phyloP scores from a whole-genome alignment of 2,797 vertebrate species.

The Tenualosa ilisha region DNA sequence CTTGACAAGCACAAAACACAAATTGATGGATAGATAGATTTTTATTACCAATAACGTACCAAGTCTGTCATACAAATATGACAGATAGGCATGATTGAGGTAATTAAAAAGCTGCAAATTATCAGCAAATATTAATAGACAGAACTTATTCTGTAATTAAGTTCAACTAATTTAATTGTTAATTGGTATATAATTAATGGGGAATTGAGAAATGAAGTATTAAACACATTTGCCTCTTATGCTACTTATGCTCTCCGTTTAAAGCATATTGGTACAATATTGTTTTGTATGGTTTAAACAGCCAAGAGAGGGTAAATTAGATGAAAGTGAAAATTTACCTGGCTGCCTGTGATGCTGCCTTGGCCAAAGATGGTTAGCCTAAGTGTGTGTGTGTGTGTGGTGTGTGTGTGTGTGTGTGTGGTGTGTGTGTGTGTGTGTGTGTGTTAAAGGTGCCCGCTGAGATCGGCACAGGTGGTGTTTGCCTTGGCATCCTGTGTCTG shows the following conservation, averaged over 20 bases:
- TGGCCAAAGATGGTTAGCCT: not conserved
- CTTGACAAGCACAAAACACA: too few species aligned
- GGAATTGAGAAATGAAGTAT: too few species aligned
- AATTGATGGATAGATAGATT: slow-evolving; percentile 12
- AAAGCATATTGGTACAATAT: not conserved
- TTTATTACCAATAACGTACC: too few species aligned
- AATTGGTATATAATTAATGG: too few species aligned
- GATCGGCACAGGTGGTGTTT: not conserved
- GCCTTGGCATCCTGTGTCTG: not conserved
- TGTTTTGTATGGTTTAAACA: not conserved
- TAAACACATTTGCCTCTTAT: not conserved
- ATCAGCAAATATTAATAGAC: too few species aligned
- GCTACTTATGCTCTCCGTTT: not conserved
- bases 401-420: too few species aligned
- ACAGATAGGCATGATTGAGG: too few species aligned
- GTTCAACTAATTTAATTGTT: too few species aligned
- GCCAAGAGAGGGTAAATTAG: not conserved
- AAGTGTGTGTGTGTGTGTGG: not conserved
- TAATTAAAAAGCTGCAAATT: too few species aligned
- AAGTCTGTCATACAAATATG: too few species aligned
- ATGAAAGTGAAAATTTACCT: not conserved
- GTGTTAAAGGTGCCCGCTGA: not conserved
- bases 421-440: too few species aligned
- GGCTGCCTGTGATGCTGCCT: not conserved
- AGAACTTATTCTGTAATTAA: too few species aligned